Evolutionary conservation across 2,113 vertebrate species (phyloP).

Genomic region (Bombycilla garrulus): DNA sequence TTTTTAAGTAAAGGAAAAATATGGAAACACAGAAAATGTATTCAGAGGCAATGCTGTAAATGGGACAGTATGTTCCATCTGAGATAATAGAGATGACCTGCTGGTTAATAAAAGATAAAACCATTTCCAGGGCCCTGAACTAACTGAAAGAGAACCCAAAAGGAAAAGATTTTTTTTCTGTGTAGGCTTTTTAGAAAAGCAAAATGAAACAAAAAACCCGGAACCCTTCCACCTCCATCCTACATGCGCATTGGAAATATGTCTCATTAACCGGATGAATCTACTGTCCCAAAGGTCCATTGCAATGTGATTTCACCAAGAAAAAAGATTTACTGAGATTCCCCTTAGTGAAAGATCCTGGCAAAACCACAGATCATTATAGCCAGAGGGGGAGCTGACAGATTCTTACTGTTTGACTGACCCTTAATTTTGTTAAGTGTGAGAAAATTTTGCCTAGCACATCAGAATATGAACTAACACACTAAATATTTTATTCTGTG

Average conservation of each 20-base stretch:
- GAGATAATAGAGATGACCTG: neutral
- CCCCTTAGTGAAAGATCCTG: neutral
- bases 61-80: neutral
- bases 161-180: neutral
- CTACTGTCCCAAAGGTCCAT: neutral
- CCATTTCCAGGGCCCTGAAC: neutral
- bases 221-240: neutral
- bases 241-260: neutral
- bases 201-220: neutral
- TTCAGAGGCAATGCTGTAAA: neutral
- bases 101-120: neutral
- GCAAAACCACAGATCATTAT: neutral
- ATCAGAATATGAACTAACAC: neutral
- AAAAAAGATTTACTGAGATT: neutral
- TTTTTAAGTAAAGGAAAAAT: neutral
- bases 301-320: neutral
- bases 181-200: neutral
- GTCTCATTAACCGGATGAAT: neutral
- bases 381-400: neutral
- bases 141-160: neutral
- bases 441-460: neutral
- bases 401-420: neutral
- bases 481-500: conserved; percentile 13
- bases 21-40: neutral
- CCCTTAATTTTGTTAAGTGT: neutral